phyloP scores from a whole-genome alignment of 2,888 invertebrate genomes.

The Tachystola acroxantha region DNA sequence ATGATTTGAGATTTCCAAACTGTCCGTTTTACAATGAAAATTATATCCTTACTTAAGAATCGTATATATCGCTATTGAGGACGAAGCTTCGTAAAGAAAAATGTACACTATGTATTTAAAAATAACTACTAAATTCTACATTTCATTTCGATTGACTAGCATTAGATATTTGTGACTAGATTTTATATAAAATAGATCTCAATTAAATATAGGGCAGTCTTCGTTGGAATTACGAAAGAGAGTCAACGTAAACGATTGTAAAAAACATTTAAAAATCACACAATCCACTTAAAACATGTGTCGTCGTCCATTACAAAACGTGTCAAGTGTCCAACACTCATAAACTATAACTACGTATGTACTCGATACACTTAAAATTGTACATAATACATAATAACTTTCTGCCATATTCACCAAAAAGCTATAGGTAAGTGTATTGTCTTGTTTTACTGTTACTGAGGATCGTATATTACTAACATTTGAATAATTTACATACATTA shows the following conservation, averaged over 20 bases:
- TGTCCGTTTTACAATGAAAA: neutral
- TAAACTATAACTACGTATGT: conserved; percentile 47
- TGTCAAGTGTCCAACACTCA: conserved; percentile 48
- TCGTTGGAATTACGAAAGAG: conserved; percentile 73
- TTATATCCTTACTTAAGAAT: neutral
- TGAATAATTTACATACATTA: conserved; percentile 38
- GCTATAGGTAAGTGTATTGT: conserved; percentile 74
- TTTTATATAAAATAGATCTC: conserved; percentile 74
- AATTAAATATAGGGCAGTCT: conserved; percentile 78
- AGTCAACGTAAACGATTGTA: conserved; percentile 64
- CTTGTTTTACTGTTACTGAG: conserved; percentile 69
- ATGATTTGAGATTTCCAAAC: neutral
- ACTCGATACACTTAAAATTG: conserved; percentile 4
- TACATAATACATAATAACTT: conserved; percentile 44
- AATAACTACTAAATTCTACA: conserved; percentile 47
- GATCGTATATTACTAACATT: conserved; percentile 53
- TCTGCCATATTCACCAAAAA: conserved; percentile 70
- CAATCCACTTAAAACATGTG: conserved; percentile 48
- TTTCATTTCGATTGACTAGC: conserved; percentile 57
- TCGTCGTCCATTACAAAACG: conserved; percentile 47
- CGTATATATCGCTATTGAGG: neutral
- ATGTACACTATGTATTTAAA: conserved; percentile 1
- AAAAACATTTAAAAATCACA: conserved; percentile 48
- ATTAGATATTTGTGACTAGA: conserved; percentile 68
- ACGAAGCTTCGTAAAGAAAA: neutral